Evolutionary conservation across 2,113 vertebrate species (phyloP).

Genomic region (Lophura nycthemera): DNA sequence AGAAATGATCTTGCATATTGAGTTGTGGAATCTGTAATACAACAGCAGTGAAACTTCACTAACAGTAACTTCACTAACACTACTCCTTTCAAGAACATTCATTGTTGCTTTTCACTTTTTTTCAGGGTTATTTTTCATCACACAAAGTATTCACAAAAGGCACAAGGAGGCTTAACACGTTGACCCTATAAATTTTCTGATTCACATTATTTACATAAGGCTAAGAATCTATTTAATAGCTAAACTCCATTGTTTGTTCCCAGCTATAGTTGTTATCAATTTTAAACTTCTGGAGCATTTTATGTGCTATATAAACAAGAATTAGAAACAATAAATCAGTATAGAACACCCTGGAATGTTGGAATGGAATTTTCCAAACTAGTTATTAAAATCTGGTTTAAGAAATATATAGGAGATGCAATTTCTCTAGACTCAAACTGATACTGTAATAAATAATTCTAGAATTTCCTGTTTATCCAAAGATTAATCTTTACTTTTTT

Average conservation of each 20-base stretch:
- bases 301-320: conserved; percentile 8
- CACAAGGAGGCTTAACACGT: conserved; percentile 3
- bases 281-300: conserved; percentile 45
- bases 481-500: conserved; percentile 36
- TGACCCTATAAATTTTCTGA: conserved; percentile 19
- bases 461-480: neutral
- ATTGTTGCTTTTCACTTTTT: neutral
- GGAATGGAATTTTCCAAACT: conserved; percentile 47
- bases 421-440: conserved; percentile 47
- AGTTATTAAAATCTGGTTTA: conserved; percentile 53
- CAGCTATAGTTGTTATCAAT: conserved; percentile 40
- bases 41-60: neutral
- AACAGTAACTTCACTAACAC: conserved; percentile 10
- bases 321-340: conserved; percentile 65
- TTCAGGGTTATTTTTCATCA: neutral
- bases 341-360: conserved; percentile 23
- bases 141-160: conserved; percentile 23
- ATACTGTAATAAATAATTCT: conserved; percentile 24
- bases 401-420: conserved; percentile 27
- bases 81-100: conserved; percentile 1
- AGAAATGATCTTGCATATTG: neutral
- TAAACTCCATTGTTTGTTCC: conserved; percentile 37
- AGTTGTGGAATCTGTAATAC: neutral
- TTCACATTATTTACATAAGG: conserved; percentile 43
- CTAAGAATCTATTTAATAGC: conserved; percentile 39